Evolutionary conservation across 1,140 invertebrate species (phyloP), one percentile per base, ranked within the genome.

Genomic region (Orius laevigatus): DNA sequence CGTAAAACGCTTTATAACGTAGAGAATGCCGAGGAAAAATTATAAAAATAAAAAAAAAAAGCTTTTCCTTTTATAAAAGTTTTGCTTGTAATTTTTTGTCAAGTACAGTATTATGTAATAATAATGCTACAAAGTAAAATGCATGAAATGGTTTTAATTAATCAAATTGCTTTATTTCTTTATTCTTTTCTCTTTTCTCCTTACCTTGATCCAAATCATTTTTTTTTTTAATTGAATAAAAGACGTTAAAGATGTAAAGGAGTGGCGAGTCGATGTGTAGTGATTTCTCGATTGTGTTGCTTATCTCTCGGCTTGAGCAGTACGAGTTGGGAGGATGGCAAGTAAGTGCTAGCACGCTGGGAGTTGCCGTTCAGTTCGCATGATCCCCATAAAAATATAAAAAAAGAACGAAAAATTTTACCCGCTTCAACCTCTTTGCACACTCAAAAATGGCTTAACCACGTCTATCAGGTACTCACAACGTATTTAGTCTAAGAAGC

Each of bases 81-180:
- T 34, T 53, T 50, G 55, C 49, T 51, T 56, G 52, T 56, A 53
- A 52, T 50, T 48, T 52, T 52, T 52, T 56, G 49, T 49, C 48
- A 51, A 48, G 38, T 51, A 50, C 55, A 56, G 55, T 56, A 56
- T 56, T 56, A 56, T 56, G 55, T 56, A 56, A 52, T 56, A 56
- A 56, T 55, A 53, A 53, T 56, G 55, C 55, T 56, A 56, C 49
- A 53, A 51, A 56, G 52, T 56, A 53, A 53, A 56, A 56, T 56
- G 55, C 55, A 56, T 56, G 55, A 54, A 25, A 42, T 53, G 55
- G 55, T 56, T 56, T 56, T 50, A 56, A 56, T 56, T 56, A 56
- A 56, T 56, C 55, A 43, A 51, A 48, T 52, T 48, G 52, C 52
- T 56, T 56, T 53, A 45, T 56, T 56, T 53, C 49, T 51, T 44